Evolutionary conservation across 2,888 invertebrate species (phyloP), one percentile per base, ranked within the genome.

Genomic region (Nemotelus nigrinus): DNA sequence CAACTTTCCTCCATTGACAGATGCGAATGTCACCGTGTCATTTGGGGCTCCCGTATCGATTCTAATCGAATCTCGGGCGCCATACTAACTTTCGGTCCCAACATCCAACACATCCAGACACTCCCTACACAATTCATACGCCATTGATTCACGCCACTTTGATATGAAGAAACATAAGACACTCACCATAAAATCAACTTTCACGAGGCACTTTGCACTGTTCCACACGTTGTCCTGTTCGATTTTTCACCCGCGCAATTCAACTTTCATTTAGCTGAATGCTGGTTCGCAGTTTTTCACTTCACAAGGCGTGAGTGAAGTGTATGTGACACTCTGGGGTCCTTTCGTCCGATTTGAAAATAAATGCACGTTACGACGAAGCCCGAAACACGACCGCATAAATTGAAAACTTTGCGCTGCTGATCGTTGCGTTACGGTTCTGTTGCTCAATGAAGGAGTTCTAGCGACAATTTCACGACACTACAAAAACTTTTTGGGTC

Each of bases 131-230:
- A 25, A 25, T 25, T 25, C 25, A 25, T 25, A 25, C 25, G 25
- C 25, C 25, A 25, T 25, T 25, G 25, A 25, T 25, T 25, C 25
- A 45, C 39, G 8, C 65, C 65, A 65, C 7, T 45, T 45, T 65
- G 10, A 47, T 5, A 43, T 47, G 45, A 47, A 10, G 43, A 7
- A 44, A n/a, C 65, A 25, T 10, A 7, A 41, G 3, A 55, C 53
- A 70, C 70, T 70, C 70, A 70, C 70, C 70, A 70, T 70, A 53
- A 53, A 70, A 43, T 4, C 50, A n/a, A 39, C 58, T 58, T 7
- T 4, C 47, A 41, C 39, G 8, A 50, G 65, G 5, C 10, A 45
- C 4, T 5, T 5, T 39, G 50, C 67, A 67, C 44, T 4, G 47
- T 39, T 25, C 25, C 3, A 41, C 47, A 6, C 25, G 3, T 39